Evolutionary conservation across 2,797 vertebrate species (phyloP).

Genomic region (Phoebastria nigripes): DNA sequence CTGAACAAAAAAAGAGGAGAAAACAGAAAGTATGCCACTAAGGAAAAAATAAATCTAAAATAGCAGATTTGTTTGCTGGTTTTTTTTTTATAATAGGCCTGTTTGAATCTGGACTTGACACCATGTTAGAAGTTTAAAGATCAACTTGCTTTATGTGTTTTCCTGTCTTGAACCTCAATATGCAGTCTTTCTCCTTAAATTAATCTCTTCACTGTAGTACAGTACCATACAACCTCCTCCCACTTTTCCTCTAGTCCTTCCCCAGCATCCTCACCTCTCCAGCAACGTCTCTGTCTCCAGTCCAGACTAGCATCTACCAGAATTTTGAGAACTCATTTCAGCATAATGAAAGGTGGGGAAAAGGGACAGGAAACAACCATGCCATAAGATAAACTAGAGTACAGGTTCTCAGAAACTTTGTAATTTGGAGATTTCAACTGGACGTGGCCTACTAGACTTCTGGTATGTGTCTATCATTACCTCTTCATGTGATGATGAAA

Average conservation of each 20-base stretch:
- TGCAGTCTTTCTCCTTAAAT: background rate
- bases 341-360: background rate
- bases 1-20: background rate
- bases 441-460: background rate
- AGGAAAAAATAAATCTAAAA: background rate
- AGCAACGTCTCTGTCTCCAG: background rate
- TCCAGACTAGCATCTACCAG: background rate
- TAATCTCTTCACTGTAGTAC: background rate
- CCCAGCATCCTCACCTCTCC: background rate
- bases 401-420: background rate
- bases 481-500: background rate
- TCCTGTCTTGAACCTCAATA: background rate
- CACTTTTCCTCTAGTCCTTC: background rate
- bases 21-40: background rate
- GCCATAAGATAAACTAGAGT: background rate
- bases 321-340: background rate
- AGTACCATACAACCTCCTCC: background rate
- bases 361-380: background rate
- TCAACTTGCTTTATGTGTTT: background rate
- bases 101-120: background rate
- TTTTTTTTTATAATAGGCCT: background rate
- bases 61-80: background rate
- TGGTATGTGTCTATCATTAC: background rate
- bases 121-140: background rate
- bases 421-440: background rate